These are phyloP conservation scores for Garrulus glandarius DNA, from an alignment of 2,797 vertebrate species.

Conservation along the genomic window DNA sequence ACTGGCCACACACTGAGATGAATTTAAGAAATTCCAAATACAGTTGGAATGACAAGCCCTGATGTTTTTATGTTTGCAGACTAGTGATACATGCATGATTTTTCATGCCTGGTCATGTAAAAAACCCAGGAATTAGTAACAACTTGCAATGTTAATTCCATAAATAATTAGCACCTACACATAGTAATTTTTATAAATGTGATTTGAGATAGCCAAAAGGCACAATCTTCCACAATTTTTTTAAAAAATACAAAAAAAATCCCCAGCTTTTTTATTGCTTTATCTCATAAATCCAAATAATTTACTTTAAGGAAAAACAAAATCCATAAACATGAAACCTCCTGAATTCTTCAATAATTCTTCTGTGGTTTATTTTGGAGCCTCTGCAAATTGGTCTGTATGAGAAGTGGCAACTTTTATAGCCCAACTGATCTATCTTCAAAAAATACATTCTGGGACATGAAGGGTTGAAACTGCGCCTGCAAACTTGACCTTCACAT, in stretches of 20 bases:
- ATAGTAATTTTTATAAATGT: not conserved
- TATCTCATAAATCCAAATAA: not conserved
- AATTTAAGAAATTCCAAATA: not conserved
- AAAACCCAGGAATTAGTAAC: not conserved
- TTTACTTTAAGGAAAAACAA: not conserved
- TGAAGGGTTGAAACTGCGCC: not conserved
- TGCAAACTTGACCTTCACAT: conserved; percentile 52
- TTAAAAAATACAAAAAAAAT: not conserved
- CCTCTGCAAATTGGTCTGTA: not conserved
- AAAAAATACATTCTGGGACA: not conserved
- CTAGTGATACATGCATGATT: not conserved
- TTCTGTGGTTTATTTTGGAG: not conserved
- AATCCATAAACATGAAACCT: not conserved
- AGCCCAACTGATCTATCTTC: not conserved
- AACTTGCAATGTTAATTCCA: not conserved
- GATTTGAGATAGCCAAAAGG: not conserved
- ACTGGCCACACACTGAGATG: not conserved
- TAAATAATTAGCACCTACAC: not conserved
- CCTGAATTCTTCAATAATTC: not conserved
- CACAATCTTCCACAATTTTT: not conserved
- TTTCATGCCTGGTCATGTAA: not conserved
- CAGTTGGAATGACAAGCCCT: not conserved
- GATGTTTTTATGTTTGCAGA: not conserved
- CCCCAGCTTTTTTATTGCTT: not conserved
- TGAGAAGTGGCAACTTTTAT: not conserved